Conservation (phyloP, 2,888 invertebrate species). For the Parnassius mnemosyne region DNA sequence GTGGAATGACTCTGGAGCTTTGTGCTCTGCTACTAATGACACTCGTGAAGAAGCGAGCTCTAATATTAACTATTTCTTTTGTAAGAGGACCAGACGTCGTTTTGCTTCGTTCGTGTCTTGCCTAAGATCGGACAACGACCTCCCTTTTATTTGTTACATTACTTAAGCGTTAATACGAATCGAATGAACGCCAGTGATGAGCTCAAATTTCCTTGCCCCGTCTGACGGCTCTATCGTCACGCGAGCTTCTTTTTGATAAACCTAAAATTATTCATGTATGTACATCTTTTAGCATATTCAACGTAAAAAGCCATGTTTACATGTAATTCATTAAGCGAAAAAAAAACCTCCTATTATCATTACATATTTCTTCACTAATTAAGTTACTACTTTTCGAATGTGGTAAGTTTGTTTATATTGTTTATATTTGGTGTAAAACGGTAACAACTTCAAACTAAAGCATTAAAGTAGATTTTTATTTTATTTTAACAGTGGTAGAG, state of each 20-base stretch:
- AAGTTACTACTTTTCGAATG: neutral
- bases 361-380: constrained; percentile 24
- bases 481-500: too few relatives aligned
- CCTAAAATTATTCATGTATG: constrained; percentile 57
- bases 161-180: constrained; percentile 74
- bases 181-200: constrained; percentile 68
- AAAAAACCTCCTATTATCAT: too few relatives aligned
- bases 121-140: constrained; percentile 68
- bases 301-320: too few relatives aligned
- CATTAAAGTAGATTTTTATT: too few relatives aligned
- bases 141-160: constrained; percentile 73
- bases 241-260: constrained; percentile 64
- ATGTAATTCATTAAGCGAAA: too few relatives aligned
- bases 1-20: constrained; percentile 74
- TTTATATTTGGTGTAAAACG: too few relatives aligned
- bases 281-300: constrained; percentile 33
- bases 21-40: constrained; percentile 75
- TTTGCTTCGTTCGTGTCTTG: constrained; percentile 59
- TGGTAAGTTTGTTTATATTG: too few relatives aligned
- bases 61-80: constrained; percentile 79
- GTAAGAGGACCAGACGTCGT: constrained; percentile 63
- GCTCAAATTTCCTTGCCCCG: constrained; percentile 68
- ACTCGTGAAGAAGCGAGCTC: constrained; percentile 66
- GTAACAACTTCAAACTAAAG: too few relatives aligned
- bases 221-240: constrained; percentile 61